Base-by-base conservation (phyloP, 2,797 vertebrate species). In the Periophthalmus magnuspinnatus region DNA sequence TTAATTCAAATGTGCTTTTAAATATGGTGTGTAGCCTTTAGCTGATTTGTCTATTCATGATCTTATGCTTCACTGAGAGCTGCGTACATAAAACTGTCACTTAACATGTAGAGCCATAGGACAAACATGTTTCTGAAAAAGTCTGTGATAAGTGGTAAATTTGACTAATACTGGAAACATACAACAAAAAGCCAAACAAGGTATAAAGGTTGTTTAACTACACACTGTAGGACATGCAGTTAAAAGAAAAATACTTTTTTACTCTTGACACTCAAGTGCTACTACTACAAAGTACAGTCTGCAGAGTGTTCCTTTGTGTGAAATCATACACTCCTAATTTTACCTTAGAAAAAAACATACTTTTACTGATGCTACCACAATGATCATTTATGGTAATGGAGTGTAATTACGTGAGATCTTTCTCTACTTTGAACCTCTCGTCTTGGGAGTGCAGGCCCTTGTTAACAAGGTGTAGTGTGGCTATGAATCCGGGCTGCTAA, bases 401-500 rank as follows among this genome's bases (percentile, higher is more conserved):
- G 45, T 61, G 41, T 56, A 32, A 61, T 48, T 70, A 69, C 75
- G 21, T 48, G 58, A 14, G 64, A 38, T 60, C 54, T 33, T 71
- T 62, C 66, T 79, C 33, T 54, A 36, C 36, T 75, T 75, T 76
- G 56, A 67, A 64, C 52, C n/a, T 22, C 73, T 73, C 59, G 76
- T 80, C 47, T 41, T 34, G 69, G 79, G 80, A 82, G 72, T 75
- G 71, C 32, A 66, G 73, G 63, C 47, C 62, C 16, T 36, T 85
- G 79, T 93, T 93, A 94, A 92, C 94, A 94, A 93, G 91, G 87
- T 91, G 89, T 86, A 92, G 92, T 93, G 92, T 91, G 88, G 72
- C 70, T 93, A 91, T 90, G 88, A 93, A 94, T 95, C 94, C 93
- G 89, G 92, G 93, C 94, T 91, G 88, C 90, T 95, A 96, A 97